A percentile compares a stretch with the other conserved stretches of the same genome.
These are phyloP conservation scores for Carterocephalus palaemon DNA, from an alignment of 2,888 invertebrate species.

Conservation along the genomic window DNA sequence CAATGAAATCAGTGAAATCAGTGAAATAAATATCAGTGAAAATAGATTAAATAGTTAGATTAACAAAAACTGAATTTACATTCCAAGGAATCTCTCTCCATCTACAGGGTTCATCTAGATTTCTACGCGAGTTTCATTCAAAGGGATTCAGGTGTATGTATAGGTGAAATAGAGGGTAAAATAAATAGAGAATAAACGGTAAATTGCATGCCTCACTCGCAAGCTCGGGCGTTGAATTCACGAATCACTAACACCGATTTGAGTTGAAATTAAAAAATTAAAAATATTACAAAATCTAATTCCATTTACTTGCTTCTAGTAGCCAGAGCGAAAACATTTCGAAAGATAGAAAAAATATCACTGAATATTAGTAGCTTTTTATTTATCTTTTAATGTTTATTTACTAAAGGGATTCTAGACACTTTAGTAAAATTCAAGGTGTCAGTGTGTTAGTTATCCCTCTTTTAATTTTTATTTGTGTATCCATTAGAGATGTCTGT, in stretches of 20 bases:
- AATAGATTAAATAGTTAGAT: neutral
- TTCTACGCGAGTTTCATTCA: slow-evolving; percentile 66
- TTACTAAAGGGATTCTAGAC: slow-evolving; percentile 15
- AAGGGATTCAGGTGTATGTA: slow-evolving; percentile 48
- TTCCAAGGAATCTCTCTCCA: slow-evolving; percentile 73
- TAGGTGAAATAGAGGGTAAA: slow-evolving; percentile 34
- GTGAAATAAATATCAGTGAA: neutral
- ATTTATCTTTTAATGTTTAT: slow-evolving; percentile 26
- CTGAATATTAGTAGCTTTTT: slow-evolving; percentile 48
- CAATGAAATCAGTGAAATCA: slow-evolving; percentile 2
- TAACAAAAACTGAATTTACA: slow-evolving; percentile 31
- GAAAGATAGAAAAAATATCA: slow-evolving; percentile 48
- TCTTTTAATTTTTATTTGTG: neutral
- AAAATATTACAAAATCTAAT: slow-evolving; percentile 42
- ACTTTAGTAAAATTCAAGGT: neutral
- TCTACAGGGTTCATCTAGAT: slow-evolving; percentile 62
- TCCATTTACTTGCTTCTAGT: slow-evolving; percentile 77
- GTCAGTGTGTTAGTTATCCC: slow-evolving; percentile 2
- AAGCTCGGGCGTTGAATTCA: slow-evolving; percentile 51
- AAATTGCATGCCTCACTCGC: slow-evolving; percentile 59
- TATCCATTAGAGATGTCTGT: too few relatives aligned
- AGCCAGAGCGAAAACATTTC: slow-evolving; percentile 76
- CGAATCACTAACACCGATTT: slow-evolving; percentile 63
- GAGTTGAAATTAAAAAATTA: slow-evolving; percentile 34
- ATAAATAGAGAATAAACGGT: slow-evolving; percentile 35